These are phyloP conservation scores for Parnassius smintheus DNA, from an alignment of 2,888 invertebrate genomes.

Conservation along the genomic window DNA sequence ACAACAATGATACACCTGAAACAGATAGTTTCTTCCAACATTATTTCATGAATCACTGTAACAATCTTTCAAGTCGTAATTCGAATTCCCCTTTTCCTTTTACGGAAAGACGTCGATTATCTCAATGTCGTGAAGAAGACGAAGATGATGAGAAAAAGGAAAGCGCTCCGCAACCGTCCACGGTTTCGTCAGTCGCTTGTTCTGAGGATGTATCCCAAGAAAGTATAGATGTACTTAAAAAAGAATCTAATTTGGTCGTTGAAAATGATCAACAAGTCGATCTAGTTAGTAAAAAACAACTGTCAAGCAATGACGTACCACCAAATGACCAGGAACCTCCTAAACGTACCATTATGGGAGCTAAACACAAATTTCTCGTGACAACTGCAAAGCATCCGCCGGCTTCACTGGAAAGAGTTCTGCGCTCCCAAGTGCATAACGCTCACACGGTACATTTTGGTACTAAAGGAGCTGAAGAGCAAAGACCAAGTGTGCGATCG, in stretches of 20 bases:
- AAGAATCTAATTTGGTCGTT: slow-evolving; percentile 29
- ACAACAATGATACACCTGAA: slow-evolving; percentile 79
- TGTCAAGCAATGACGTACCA: slow-evolving; percentile 8
- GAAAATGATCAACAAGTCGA: slow-evolving; percentile 14
- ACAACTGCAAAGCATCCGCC: slow-evolving; percentile 60
- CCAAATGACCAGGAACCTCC: slow-evolving; percentile 55
- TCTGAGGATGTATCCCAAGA: slow-evolving; percentile 39
- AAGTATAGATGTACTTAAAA: slow-evolving; percentile 35
- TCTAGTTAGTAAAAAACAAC: slow-evolving; percentile 24
- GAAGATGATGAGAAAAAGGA: slow-evolving; percentile 84
- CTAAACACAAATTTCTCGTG: slow-evolving; percentile 67
- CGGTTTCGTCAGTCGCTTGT: slow-evolving; percentile 38
- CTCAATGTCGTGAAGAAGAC: slow-evolving; percentile 92
- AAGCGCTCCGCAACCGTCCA: slow-evolving; percentile 40
- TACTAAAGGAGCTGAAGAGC: slow-evolving; percentile 79
- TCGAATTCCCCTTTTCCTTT: slow-evolving; percentile 72
- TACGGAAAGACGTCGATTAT: slow-evolving; percentile 84
- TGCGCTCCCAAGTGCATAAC: slow-evolving; percentile 74
- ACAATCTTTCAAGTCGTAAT: slow-evolving; percentile 84
- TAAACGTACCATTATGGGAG: slow-evolving; percentile 67
- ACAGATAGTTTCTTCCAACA: slow-evolving; percentile 85
- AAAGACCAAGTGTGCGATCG: slow-evolving; percentile 82
- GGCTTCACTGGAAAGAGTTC: slow-evolving; percentile 69
- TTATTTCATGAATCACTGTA: slow-evolving; percentile 87
- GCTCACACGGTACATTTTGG: slow-evolving; percentile 87